These are phyloP conservation scores for Balanococcus diminutus DNA, from an alignment of 2,888 invertebrate genomes.

Conservation along the genomic window DNA sequence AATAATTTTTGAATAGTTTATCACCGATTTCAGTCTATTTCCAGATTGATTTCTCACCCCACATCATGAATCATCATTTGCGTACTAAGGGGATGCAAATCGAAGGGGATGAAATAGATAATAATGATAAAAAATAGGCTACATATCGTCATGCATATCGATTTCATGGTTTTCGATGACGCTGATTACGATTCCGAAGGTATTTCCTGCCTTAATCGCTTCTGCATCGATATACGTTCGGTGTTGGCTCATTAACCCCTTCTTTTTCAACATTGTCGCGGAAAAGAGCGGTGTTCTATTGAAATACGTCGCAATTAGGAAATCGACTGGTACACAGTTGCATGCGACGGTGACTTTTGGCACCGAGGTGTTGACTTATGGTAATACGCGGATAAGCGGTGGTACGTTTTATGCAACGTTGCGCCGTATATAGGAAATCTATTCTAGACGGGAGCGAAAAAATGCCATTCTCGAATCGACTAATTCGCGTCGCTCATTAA, in stretches of 20 bases:
- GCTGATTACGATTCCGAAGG: background rate
- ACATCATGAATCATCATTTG: background rate
- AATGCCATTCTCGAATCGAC: background rate
- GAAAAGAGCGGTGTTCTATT: background rate
- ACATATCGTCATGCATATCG: background rate
- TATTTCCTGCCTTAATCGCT: background rate
- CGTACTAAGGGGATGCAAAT: too few species aligned
- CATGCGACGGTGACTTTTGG: constrained; percentile 6
- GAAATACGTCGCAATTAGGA: background rate
- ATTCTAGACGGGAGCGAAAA: background rate
- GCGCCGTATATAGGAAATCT: background rate
- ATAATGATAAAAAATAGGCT: background rate
- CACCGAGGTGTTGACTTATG: constrained; percentile 15
- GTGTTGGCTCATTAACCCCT: background rate
- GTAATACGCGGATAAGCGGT: background rate
- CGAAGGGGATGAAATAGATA: background rate
- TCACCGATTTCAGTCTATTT: too few species aligned
- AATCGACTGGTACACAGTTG: background rate
- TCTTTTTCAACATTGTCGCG: background rate
- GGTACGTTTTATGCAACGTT: background rate
- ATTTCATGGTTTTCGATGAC: background rate
- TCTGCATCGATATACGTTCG: background rate
- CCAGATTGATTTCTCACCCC: background rate
- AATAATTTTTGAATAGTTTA: too few species aligned
- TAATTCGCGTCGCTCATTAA: background rate